These are phyloP conservation scores for Cochlearius cochlearius DNA, from an alignment of 2,113 vertebrate genomes.

Conservation along the genomic window DNA sequence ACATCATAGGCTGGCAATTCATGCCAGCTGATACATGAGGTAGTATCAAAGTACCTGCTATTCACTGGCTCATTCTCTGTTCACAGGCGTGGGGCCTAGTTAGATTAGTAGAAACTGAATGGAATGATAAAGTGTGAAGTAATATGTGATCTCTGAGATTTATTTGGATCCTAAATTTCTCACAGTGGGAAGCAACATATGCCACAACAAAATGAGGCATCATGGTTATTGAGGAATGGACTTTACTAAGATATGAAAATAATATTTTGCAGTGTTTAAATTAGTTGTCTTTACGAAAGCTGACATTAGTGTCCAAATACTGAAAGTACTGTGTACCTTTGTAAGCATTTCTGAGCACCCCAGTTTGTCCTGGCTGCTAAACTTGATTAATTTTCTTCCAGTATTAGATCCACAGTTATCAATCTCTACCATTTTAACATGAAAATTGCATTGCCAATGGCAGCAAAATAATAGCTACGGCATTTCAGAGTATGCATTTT, in stretches of 20 bases:
- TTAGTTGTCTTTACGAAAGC: not conserved
- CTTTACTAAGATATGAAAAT: not conserved
- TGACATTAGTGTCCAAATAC: not conserved
- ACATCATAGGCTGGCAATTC: not conserved
- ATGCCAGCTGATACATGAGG: not conserved
- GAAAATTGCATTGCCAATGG: not conserved
- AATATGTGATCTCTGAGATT: not conserved
- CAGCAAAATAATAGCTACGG: constrained; percentile 3
- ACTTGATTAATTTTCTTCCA: not conserved
- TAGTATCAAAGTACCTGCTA: not conserved
- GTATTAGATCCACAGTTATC: not conserved
- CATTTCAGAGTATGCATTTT: not conserved
- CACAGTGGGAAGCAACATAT: not conserved
- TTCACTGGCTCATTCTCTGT: not conserved
- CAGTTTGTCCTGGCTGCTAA: not conserved
- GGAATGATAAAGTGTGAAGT: not conserved
- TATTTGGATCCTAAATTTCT: not conserved
- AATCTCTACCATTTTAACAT: not conserved
- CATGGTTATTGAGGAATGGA: not conserved
- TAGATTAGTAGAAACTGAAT: not conserved
- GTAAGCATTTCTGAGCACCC: not conserved
- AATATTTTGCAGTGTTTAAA: not conserved
- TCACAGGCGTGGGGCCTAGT: not conserved
- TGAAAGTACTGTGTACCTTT: not conserved
- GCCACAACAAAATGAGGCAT: not conserved